phyloP scores from a whole-genome alignment of 2,113 vertebrate genomes.

The Platichthys stellatus region DNA sequence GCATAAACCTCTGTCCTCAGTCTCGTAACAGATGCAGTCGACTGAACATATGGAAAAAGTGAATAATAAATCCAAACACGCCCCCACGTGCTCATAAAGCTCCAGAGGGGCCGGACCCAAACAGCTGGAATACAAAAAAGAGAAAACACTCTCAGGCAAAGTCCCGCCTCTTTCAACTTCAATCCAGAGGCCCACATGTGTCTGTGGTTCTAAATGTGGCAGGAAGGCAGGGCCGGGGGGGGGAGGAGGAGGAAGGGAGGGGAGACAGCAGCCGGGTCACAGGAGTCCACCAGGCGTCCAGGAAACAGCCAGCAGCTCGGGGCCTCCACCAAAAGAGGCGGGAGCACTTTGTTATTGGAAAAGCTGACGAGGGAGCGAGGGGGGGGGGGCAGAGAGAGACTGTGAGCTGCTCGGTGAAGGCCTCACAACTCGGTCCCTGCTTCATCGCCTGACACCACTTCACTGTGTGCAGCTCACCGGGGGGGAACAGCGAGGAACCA shows the following conservation, averaged over 20 bases:
- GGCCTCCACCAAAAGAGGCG: conserved; percentile 52
- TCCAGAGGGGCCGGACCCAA: conserved; percentile 1
- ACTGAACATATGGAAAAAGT: background rate
- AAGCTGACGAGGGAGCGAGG: conserved; percentile 84
- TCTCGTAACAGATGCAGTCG: too few species aligned
- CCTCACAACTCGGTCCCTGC: conserved; percentile 73
- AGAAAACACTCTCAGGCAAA: conserved; percentile 27
- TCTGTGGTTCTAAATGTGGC: conserved; percentile 86
- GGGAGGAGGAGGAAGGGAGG: conserved; percentile 72
- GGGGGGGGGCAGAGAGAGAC: conserved; percentile 45
- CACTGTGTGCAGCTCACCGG: conserved; percentile 15
- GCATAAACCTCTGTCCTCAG: too few species aligned
- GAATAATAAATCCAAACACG: background rate
- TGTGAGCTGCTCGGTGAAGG: conserved; percentile 77
- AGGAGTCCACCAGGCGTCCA: conserved; percentile 59
- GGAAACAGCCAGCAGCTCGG: conserved; percentile 40
- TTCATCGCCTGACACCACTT: conserved; percentile 51
- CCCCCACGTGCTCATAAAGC: conserved; percentile 2
- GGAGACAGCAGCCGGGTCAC: conserved; percentile 44
- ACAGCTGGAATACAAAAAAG: background rate
- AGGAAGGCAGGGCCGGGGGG: conserved; percentile 78
- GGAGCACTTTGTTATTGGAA: conserved; percentile 86
- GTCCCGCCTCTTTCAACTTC: conserved; percentile 76
- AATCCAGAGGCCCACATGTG: conserved; percentile 82
- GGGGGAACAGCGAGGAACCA: background rate